Conservation (phyloP, 1,140 invertebrate genomes). For the Papilio xuthus region DNA sequence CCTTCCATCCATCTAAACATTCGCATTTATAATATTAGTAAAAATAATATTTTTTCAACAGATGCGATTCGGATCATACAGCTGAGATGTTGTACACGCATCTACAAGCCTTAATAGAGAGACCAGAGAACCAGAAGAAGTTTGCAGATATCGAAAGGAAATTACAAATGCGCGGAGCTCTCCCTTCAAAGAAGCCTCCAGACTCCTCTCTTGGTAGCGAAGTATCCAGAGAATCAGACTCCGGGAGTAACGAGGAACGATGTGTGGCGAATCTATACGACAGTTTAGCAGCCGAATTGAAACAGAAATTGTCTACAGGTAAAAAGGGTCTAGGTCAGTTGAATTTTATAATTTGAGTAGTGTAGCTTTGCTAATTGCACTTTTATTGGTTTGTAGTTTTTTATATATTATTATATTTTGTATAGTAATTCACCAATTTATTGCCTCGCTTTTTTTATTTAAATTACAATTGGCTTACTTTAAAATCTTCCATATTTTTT, state of each 20-base stretch:
- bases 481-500: not conserved
- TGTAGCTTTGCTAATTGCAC: constrained; percentile 53
- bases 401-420: not conserved
- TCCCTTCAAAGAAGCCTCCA: constrained; percentile 77
- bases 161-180: constrained; percentile 81
- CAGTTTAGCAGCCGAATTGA: constrained; percentile 94
- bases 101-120: constrained; percentile 90
- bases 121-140: constrained; percentile 94
- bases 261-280: constrained; percentile 88
- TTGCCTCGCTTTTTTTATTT: not conserved
- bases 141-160: constrained; percentile 89
- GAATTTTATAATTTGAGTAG: constrained; percentile 53
- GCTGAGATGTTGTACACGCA: constrained; percentile 92
- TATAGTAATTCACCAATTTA: not conserved
- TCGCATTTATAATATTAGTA: no score
- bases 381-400: constrained; percentile 46
- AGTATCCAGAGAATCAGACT: constrained; percentile 88
- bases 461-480: not conserved
- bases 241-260: constrained; percentile 88
- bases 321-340: constrained; percentile 79
- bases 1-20: no score
- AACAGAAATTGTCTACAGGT: constrained; percentile 89
- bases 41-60: constrained; percentile 48
- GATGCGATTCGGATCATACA: constrained; percentile 96
- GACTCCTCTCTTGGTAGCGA: constrained; percentile 88